A percentile compares a stretch with the other conserved stretches of the same genome.
Conservation (phyloP, 2,797 vertebrate species). For the Siniperca undulata region DNA sequence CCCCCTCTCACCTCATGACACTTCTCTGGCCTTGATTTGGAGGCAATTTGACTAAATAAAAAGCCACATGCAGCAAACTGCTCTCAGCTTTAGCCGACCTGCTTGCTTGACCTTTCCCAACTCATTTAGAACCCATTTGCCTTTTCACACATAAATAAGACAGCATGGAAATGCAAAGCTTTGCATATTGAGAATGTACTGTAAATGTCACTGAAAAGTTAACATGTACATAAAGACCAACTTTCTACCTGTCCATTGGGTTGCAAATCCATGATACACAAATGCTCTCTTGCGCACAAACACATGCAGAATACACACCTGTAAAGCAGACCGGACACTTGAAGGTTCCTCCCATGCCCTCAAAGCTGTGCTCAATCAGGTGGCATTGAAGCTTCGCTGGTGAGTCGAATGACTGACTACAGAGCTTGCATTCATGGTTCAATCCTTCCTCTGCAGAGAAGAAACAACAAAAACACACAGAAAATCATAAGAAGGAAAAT, state of each 20-base stretch:
- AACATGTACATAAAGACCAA: slow-evolving; percentile 2
- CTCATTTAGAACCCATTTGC: slow-evolving; percentile 76
- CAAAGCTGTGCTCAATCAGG: slow-evolving; percentile 99
- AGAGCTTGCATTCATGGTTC: slow-evolving; percentile 99
- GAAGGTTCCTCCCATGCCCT: slow-evolving; percentile 99
- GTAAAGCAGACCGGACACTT: slow-evolving; percentile 99
- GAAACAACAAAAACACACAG: slow-evolving; percentile 68
- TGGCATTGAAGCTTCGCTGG: slow-evolving; percentile 99
- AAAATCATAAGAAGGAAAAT: slow-evolving; percentile 66
- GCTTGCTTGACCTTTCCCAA: slow-evolving; percentile 73
- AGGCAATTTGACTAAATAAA: slow-evolving; percentile 82
- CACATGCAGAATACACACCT: slow-evolving; percentile 83
- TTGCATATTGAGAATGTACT: slow-evolving; percentile 23
- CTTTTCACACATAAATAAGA: slow-evolving; percentile 47
- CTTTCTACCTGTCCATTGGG: not conserved
- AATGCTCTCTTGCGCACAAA: slow-evolving; percentile 6
- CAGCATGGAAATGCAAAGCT: slow-evolving; percentile 21
- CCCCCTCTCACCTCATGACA: slow-evolving; percentile 74
- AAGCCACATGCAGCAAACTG: slow-evolving; percentile 78
- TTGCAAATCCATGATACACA: slow-evolving; percentile 7
- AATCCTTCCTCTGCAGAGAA: slow-evolving; percentile 93
- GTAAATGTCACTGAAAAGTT: slow-evolving; percentile 34
- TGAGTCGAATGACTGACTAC: slow-evolving; percentile 98
- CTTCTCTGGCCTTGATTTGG: slow-evolving; percentile 79
- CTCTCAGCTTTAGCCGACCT: slow-evolving; percentile 62